Conservation (phyloP, 2,797 vertebrate genomes). For the Etheostoma nigrum region DNA sequence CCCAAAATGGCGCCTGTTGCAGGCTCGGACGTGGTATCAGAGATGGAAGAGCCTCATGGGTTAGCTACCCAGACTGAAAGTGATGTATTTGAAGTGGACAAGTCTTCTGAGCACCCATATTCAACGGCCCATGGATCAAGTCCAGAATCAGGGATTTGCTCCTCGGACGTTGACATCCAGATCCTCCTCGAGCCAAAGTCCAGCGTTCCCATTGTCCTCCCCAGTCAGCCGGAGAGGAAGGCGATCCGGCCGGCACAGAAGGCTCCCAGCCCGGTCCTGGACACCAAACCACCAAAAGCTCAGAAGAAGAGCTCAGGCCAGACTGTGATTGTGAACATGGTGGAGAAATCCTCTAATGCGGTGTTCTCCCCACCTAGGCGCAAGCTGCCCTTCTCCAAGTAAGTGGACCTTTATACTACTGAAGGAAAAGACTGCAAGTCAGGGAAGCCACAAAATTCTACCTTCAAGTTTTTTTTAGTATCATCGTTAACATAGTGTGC, state of each 20-base stretch:
- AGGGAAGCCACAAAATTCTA: too few species aligned
- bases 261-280: conserved; percentile 68
- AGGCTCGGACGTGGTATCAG: conserved; percentile 42
- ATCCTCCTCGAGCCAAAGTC: conserved; percentile 53
- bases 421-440: not conserved
- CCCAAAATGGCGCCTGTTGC: conserved; percentile 21
- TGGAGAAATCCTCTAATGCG: conserved; percentile 71
- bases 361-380: conserved; percentile 90
- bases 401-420: conserved; percentile 65
- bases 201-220: not conserved
- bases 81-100: conserved; percentile 12
- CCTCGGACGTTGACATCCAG: conserved; percentile 70
- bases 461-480: not conserved
- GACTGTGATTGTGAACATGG: conserved; percentile 80
- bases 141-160: conserved; percentile 41
- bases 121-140: not conserved
- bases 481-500: not conserved
- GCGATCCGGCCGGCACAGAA: conserved; percentile 21
- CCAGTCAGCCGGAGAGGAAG: conserved; percentile 53
- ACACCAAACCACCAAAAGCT: conserved; percentile 77
- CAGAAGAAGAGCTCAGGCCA: conserved; percentile 76
- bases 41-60: conserved; percentile 4
- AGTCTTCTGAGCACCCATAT: conserved; percentile 18
- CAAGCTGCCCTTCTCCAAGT: conserved; percentile 89
- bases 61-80: conserved; percentile 11